Base-by-base conservation (phyloP, 2,888 invertebrate genomes). In the Euplagia quadripunctaria region DNA sequence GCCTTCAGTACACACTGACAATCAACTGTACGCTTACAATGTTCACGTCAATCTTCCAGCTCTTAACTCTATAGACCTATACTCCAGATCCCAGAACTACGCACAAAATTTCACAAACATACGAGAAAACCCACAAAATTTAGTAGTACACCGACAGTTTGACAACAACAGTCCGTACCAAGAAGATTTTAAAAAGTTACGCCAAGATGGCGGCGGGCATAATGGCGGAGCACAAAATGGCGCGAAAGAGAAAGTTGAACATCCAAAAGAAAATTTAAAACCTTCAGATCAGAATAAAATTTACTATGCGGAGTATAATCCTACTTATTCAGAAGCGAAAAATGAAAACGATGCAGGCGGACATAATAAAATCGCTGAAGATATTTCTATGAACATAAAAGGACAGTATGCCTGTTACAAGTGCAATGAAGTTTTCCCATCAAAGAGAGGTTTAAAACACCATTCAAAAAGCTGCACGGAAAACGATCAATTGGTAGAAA, bases 341-440 rank as follows among this genome's bases (percentile, higher is more conserved):
- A 80, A 49, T 64, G 91, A 90, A 17, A 88, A 89, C 14, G 91
- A 92, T 68, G 81, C 89, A 0, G 85, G 82, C 70, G 80, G 79
- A 0, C 84, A 88, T 4, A 90, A 84, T 72, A 94, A 93, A 81
- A 77, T 91, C 0, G 71, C 82, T 0, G 93, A 93, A 3, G 94
- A 94, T 42, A 74, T 92, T 8, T 85, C 90, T 0, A 84, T 92
- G 85, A 94, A 89, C 77, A 94, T 95, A 0, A 94, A 93, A 81
- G 95, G 95, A 0, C 94, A 95, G 20, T 95, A 95, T 63, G 71
- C 86, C 0, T 96, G 96, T 75, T 95, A 92, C 63, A 94, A 94
- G 71, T 96, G 96, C 51, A 92, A 91, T 31, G 91, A 92, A 0
- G 85, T 93, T 0, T 94, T 94, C 49, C 90, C 95, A 0, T 93